phyloP scores from a whole-genome alignment of 2,797 vertebrate genomes.

The Philypnodon macrostomus region DNA sequence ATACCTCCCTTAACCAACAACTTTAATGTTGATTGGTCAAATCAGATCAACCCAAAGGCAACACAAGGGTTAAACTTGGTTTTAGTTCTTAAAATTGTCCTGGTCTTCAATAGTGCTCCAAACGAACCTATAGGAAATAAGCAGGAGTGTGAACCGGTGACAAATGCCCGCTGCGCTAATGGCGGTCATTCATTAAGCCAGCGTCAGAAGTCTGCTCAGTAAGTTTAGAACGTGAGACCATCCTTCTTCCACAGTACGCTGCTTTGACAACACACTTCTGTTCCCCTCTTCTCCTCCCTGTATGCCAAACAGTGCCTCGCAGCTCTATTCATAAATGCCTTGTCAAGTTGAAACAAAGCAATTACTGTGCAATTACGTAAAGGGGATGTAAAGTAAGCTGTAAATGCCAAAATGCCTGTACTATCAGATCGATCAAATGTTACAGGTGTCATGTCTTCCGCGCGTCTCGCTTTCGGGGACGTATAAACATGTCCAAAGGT shows the following conservation, averaged over 20 bases:
- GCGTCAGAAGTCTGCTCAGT: not conserved
- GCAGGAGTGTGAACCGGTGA: not conserved
- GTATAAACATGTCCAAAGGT: constrained; percentile 11
- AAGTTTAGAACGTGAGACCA: not conserved
- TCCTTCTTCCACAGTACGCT: not conserved
- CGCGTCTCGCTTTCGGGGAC: not conserved
- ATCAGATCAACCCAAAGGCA: no score
- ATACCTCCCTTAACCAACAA: no score
- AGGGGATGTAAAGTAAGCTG: not conserved
- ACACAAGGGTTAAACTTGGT: no score
- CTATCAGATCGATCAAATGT: constrained; percentile 2
- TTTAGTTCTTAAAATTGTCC: not conserved
- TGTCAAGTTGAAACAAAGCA: constrained; percentile 1
- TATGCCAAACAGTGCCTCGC: constrained; percentile 1
- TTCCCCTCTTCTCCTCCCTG: constrained; percentile 2
- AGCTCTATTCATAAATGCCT: constrained; percentile 4
- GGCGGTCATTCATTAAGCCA: constrained; percentile 3
- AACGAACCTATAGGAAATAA: not conserved
- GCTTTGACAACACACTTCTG: not conserved
- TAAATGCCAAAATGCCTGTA: constrained; percentile 8
- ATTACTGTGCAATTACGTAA: not conserved
- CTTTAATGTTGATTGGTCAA: no score
- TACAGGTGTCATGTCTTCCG: constrained; percentile 3
- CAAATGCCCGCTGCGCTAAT: not conserved
- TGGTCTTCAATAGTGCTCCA: not conserved